Percentiles rank a stretch among this genome's conserved stretches.
These are phyloP conservation scores for Drosophila ficusphila DNA, from an alignment of 1,140 invertebrate species.

Conservation along the genomic window DNA sequence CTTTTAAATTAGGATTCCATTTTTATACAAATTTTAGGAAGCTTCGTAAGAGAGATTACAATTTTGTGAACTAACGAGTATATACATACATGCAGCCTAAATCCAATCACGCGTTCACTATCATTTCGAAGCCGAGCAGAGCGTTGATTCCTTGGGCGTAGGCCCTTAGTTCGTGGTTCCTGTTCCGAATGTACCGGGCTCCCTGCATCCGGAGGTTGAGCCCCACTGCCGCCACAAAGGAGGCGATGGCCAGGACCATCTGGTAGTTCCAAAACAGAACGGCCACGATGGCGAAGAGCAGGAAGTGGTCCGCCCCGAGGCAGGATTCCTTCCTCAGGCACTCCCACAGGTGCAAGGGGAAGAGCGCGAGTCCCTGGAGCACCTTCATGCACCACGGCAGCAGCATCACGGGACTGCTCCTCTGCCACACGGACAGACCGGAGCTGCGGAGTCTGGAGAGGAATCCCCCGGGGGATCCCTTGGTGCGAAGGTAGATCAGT, in stretches of 20 bases:
- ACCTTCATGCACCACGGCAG: conserved; percentile 48
- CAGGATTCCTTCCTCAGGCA: background rate
- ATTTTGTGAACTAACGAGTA: too few species aligned
- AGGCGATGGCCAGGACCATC: background rate
- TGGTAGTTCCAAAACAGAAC: background rate
- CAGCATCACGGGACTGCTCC: conserved; percentile 29
- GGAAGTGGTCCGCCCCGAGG: background rate
- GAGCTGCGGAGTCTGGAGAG: conserved; percentile 10
- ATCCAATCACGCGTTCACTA: background rate
- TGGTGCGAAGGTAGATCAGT: conserved; percentile 10
- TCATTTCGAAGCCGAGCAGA: conserved; percentile 22
- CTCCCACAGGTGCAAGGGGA: conserved; percentile 1
- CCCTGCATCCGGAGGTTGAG: background rate
- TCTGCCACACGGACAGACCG: conserved; percentile 30
- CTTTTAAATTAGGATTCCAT: too few species aligned
- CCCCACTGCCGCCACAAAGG: background rate
- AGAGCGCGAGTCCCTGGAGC: background rate
- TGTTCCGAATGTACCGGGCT: background rate
- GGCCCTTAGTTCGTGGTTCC: conserved; percentile 1
- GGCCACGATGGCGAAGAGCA: background rate
- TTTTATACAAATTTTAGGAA: too few species aligned
- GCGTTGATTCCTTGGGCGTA: conserved; percentile 29
- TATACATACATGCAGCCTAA: too few species aligned
- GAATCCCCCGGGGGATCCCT: background rate
- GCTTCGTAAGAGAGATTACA: too few species aligned